These are phyloP conservation scores for Notocelia uddmanniana DNA, from an alignment of 2,888 invertebrate species.

Conservation along the genomic window DNA sequence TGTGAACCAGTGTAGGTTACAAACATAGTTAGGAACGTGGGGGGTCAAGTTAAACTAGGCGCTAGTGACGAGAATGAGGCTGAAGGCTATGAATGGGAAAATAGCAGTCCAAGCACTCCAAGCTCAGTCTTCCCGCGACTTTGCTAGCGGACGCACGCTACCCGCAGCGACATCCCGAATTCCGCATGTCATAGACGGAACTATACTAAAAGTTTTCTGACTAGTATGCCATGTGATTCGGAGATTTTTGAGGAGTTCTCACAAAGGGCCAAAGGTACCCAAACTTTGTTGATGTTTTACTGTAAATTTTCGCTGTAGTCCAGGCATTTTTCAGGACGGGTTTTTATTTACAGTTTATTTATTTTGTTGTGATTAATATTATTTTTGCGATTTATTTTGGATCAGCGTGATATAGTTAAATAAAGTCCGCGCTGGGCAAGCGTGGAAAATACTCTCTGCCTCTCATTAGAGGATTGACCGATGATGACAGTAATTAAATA, in stretches of 20 bases:
- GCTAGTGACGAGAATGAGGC: neutral
- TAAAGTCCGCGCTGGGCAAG: too few species aligned
- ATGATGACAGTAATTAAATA: too few species aligned
- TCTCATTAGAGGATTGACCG: too few species aligned
- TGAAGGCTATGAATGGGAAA: neutral
- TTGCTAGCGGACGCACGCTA: slow-evolving; percentile 1
- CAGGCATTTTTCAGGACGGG: neutral
- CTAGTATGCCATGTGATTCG: slow-evolving; percentile 56
- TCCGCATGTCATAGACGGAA: slow-evolving; percentile 58
- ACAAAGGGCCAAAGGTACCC: slow-evolving; percentile 41
- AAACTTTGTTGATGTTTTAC: slow-evolving; percentile 15
- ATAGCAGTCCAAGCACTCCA: neutral
- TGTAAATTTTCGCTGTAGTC: neutral
- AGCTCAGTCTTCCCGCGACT: slow-evolving; percentile 31
- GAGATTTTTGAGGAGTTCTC: slow-evolving; percentile 34
- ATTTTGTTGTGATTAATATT: neutral
- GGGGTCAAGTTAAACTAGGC: neutral
- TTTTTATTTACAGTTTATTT: neutral
- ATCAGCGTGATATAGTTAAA: too few species aligned
- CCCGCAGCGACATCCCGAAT: neutral
- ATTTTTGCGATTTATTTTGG: too few species aligned
- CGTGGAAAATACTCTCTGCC: too few species aligned
- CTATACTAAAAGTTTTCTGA: slow-evolving; percentile 49
- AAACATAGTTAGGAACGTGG: too few species aligned
- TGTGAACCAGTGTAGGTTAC: too few species aligned